Evolutionary conservation across 2,113 vertebrate genomes (phyloP), one percentile per base, ranked within the genome.

Genomic region (Neodontobutis hainanensis): DNA sequence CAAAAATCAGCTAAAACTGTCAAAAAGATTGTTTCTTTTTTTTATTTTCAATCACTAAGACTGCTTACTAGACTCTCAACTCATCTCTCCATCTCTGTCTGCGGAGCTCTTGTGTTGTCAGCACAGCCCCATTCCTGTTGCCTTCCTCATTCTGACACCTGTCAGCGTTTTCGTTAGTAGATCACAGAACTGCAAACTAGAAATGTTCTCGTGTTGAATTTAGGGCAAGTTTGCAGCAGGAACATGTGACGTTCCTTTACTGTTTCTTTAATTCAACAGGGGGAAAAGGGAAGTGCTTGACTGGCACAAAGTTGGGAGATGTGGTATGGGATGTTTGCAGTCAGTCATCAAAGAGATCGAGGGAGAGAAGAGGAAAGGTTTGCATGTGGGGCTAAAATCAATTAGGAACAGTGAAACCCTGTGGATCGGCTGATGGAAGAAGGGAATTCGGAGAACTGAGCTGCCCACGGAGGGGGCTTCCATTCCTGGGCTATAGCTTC

Each of bases 111-210:
- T 64, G 62, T 83, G 82, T 86, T 91, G 84, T 87, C 88, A 88
- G 86, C 82, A 78, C 77, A 77, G 81, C 82, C 75, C 70, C 53
- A 68, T 83, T 83, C 81, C 80, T 85, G 65, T 78, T 87, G 83
- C 85, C 81, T 84, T 88, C 84, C 84, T 80, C 36, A 86, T 82
- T 91, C 83, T 92, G 91, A 92, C 90, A 93, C 87, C 87, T 93
- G 90, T 90, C 90, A 92, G 86, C 87, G 73, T 91, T 92, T 93
- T 84, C 73, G 82, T 90, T 85, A 85, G 87, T 78, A 88, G 85
- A 92, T 92, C 91, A 90, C 80, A 90, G 85, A 75, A 82, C 78
- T 84, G 84, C 82, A 89, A 84, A 85, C 85, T 75, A 76, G 79
- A 91, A 87, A 91, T 88, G 86, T 85, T 90, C 80, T 81, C 56